Evolutionary conservation across 2,797 vertebrate species (phyloP).

Genomic region (Graptemys geographica): DNA sequence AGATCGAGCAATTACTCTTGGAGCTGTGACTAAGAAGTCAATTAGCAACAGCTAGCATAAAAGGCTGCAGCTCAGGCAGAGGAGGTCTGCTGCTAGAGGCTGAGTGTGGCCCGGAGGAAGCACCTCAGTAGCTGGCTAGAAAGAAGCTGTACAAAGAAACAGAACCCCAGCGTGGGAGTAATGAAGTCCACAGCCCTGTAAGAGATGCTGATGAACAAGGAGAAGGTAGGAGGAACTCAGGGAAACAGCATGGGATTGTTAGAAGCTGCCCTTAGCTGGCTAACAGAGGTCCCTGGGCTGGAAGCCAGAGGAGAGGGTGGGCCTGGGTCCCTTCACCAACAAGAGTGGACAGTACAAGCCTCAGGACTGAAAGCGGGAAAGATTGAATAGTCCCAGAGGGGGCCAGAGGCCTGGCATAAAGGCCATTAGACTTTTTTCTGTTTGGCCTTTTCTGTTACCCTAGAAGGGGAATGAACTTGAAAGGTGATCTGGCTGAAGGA

Average conservation of each 20-base stretch:
- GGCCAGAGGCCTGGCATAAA: not conserved
- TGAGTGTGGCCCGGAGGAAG: not conserved
- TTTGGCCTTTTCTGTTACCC: not conserved
- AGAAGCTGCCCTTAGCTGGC: not conserved
- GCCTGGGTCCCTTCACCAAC: no score
- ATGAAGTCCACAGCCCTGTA: no score
- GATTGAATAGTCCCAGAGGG: not conserved
- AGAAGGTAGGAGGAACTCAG: not conserved
- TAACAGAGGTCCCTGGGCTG: not conserved
- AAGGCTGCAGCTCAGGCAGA: not conserved
- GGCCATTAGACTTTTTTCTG: not conserved
- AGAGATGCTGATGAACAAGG: not conserved
- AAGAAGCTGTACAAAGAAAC: not conserved
- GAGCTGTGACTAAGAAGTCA: not conserved
- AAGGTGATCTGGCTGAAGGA: not conserved
- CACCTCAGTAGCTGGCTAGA: not conserved
- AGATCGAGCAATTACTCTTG: not conserved
- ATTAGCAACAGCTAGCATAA: not conserved
- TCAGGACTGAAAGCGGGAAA: not conserved
- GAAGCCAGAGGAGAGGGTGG: not conserved
- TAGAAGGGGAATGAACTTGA: not conserved
- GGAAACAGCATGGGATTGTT: not conserved
- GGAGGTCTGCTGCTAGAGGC: not conserved
- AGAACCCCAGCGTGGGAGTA: no score
- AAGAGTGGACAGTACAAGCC: no score